phyloP scores from a whole-genome alignment of 2,888 invertebrate species.

The Ptychoptera contaminata region DNA sequence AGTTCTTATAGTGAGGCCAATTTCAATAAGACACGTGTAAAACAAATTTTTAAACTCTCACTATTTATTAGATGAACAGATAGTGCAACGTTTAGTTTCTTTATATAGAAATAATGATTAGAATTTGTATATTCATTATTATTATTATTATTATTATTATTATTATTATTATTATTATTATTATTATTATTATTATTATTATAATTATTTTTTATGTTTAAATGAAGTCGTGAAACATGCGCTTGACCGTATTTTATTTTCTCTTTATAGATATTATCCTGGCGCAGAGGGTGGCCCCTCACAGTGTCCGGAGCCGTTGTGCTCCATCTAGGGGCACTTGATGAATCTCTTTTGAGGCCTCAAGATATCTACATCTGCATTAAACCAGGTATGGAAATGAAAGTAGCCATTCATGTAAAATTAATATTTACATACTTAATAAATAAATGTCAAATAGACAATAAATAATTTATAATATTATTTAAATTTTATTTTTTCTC shows the following conservation, averaged over 20 bases:
- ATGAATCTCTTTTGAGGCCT: constrained; percentile 40
- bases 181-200: too few species aligned
- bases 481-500: neutral
- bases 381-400: constrained; percentile 16
- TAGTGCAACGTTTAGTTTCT: too few species aligned
- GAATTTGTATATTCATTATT: too few species aligned
- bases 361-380: constrained; percentile 51
- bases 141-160: too few species aligned
- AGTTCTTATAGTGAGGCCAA: too few species aligned
- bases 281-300: constrained; percentile 50
- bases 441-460: constrained; percentile 1
- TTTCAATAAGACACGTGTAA: too few species aligned
- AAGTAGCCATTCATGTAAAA: constrained; percentile 12
- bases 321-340: constrained; percentile 45
- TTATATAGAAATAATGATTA: too few species aligned
- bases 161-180: too few species aligned
- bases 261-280: constrained; percentile 37
- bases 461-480: neutral
- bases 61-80: too few species aligned
- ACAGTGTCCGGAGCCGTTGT: constrained; percentile 45
- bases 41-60: too few species aligned
- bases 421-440: constrained; percentile 6
- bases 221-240: too few species aligned
- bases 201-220: too few species aligned
- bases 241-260: constrained; percentile 8